Evolutionary conservation across 2,113 vertebrate species (phyloP).

Genomic region (Manacus vitellinus): DNA sequence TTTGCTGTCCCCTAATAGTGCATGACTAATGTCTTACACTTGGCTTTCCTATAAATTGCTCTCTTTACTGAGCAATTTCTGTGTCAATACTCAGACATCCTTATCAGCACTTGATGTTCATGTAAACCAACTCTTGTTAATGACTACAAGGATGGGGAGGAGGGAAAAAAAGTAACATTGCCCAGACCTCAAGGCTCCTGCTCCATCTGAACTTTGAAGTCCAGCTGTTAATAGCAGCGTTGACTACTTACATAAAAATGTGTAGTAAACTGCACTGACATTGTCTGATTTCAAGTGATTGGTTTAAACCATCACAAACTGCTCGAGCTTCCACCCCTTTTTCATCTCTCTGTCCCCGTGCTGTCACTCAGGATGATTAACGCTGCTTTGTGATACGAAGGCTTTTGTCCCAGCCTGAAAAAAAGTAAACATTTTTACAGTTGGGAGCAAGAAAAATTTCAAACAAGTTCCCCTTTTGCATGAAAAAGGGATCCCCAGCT

Average conservation of each 20-base stretch:
- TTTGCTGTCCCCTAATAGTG: constrained; percentile 65
- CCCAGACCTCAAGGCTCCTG: constrained; percentile 43
- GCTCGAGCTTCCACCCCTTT: neutral
- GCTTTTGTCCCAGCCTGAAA: neutral
- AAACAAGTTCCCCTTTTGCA: constrained; percentile 16
- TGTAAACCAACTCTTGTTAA: constrained; percentile 68
- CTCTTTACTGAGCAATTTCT: constrained; percentile 49
- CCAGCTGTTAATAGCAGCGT: constrained; percentile 61
- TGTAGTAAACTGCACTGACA: constrained; percentile 27
- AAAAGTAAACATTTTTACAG: constrained; percentile 62
- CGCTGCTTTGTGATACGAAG: neutral
- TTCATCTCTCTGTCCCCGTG: neutral
- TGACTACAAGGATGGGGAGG: neutral
- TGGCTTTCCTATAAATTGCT: constrained; percentile 69
- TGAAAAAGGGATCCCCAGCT: constrained; percentile 60
- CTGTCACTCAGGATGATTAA: constrained; percentile 11
- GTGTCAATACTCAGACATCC: constrained; percentile 65
- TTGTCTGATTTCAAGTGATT: constrained; percentile 14
- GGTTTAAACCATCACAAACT: neutral
- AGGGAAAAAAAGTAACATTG: neutral
- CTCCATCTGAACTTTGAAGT: constrained; percentile 55
- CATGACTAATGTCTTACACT: constrained; percentile 69
- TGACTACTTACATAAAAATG: constrained; percentile 18
- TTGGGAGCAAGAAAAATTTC: constrained; percentile 60
- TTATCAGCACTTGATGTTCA: constrained; percentile 68